phyloP scores from a whole-genome alignment of 1,140 invertebrate genomes.

The Eueides isabella region DNA sequence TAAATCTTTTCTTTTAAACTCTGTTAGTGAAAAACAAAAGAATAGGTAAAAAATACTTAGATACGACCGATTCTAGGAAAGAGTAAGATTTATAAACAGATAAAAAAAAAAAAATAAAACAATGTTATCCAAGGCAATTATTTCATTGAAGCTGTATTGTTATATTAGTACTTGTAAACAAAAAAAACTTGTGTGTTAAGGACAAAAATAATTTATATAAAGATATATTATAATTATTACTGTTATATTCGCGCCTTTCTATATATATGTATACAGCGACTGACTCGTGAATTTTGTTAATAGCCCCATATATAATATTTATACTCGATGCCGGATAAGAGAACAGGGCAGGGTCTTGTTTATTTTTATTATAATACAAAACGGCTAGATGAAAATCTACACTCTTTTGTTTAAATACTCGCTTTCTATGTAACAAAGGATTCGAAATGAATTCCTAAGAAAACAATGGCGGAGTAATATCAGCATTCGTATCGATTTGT shows the following conservation, averaged over 20 bases:
- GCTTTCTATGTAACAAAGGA: constrained; percentile 45
- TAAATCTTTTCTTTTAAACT: too few species aligned
- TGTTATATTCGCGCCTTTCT: constrained; percentile 41
- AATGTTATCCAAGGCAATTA: too few species aligned
- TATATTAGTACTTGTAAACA: constrained; percentile 18
- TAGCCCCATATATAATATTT: constrained; percentile 47
- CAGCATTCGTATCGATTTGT: constrained; percentile 38
- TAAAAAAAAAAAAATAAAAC: too few species aligned
- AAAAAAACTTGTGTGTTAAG: constrained; percentile 18
- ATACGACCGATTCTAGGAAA: too few species aligned
- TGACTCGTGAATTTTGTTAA: constrained; percentile 46
- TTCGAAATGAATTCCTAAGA: constrained; percentile 46
- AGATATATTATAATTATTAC: constrained; percentile 46
- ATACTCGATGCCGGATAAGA: constrained; percentile 43
- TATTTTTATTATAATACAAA: constrained; percentile 42
- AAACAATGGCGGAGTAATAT: constrained; percentile 42
- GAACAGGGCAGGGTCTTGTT: constrained; percentile 40
- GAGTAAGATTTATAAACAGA: too few species aligned
- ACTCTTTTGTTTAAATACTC: constrained; percentile 45
- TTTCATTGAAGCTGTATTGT: background rate
- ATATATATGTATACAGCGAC: constrained; percentile 24
- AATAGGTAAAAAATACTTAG: too few species aligned
- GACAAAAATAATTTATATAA: constrained; percentile 24
- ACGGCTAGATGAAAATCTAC: constrained; percentile 44
- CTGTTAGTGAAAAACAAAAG: too few species aligned